A percentile compares a stretch with the other conserved stretches of the same genome.
Evolutionary conservation across 2,113 vertebrate species (phyloP).

Genomic region (Periophthalmodon schlosseri): DNA sequence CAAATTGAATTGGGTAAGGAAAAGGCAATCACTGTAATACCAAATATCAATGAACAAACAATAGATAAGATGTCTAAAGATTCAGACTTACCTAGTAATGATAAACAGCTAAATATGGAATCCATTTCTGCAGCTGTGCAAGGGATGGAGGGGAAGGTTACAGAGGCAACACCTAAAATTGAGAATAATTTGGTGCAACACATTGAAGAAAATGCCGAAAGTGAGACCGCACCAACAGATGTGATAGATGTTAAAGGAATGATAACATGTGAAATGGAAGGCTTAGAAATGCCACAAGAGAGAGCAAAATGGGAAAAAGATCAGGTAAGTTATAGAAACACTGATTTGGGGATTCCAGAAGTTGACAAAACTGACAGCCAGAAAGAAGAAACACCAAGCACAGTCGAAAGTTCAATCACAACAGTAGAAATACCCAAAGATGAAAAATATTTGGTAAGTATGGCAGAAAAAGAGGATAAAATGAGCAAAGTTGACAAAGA

Average conservation of each 20-base stretch:
- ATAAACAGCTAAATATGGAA: not conserved
- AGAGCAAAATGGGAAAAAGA: not conserved
- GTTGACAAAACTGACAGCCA: not conserved
- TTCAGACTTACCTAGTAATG: not conserved
- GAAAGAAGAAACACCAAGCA: not conserved
- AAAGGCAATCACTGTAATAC: no score
- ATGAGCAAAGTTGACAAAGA: not conserved
- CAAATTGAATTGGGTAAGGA: no score
- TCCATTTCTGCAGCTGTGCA: conserved; percentile 5
- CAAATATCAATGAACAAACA: not conserved
- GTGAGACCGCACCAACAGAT: not conserved
- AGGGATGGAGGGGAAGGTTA: not conserved
- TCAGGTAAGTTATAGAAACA: not conserved
- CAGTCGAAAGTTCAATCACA: not conserved
- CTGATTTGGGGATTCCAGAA: not conserved
- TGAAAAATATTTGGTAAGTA: not conserved
- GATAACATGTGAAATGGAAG: not conserved
- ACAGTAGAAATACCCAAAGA: not conserved
- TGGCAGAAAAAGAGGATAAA: not conserved
- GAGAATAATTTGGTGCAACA: not conserved
- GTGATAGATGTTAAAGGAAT: not conserved
- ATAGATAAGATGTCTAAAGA: not conserved
- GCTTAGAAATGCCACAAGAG: not conserved
- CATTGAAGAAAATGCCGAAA: not conserved
- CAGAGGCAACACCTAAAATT: not conserved